Base-by-base conservation (phyloP, 2,888 invertebrate genomes). In the Sinotaia quadrata region DNA sequence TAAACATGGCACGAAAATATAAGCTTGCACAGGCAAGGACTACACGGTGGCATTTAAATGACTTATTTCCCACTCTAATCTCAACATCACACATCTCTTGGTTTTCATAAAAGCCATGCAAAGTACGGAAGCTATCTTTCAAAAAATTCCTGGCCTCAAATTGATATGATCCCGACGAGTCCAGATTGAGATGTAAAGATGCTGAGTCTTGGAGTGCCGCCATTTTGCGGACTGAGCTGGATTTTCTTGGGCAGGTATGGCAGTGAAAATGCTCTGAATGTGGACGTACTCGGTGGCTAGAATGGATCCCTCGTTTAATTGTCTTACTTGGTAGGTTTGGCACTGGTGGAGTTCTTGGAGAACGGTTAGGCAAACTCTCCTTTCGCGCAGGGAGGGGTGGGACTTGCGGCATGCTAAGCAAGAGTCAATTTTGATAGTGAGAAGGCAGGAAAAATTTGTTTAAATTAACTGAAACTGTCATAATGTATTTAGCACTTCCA, bases 1-100 rank as follows among this genome's bases (percentile, higher is more conserved):
- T 82, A 77, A 90, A 90, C 89, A 90, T 89, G 41, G 87, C 85
- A 31, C 84, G 80, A 77, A 90, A 90, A 74, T 90, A 90, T 21
- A 87, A 85, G 75, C 89, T 89, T 21, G 86, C 79, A 56, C 88
- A 87, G 0, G 89, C 88, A 57, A 90, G 78, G 37, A 90, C 86
- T 49, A 88, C 82, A 8, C 88, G 81, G 78, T 90, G 90, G 71
- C 88, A 88, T 57, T 77, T 77, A 41, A 88, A 80, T 0, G 82
- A 76, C 54, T 80, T 84, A 18, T 71, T 75, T 2, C 85, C 85
- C 54, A 79, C 78, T 41, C 74, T 74, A 15, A 88, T 80, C 67
- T 86, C 86, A 41, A 88, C 81, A 77, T 88, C 88, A 78, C 86
- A 88, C n/a, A 88, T 78, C 47, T 83, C 79, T 31, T 77, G 82